A percentile compares a stretch with the other conserved stretches of the same genome.
These are phyloP conservation scores for Pavo muticus DNA, from an alignment of 2,113 vertebrate species.

Conservation along the genomic window DNA sequence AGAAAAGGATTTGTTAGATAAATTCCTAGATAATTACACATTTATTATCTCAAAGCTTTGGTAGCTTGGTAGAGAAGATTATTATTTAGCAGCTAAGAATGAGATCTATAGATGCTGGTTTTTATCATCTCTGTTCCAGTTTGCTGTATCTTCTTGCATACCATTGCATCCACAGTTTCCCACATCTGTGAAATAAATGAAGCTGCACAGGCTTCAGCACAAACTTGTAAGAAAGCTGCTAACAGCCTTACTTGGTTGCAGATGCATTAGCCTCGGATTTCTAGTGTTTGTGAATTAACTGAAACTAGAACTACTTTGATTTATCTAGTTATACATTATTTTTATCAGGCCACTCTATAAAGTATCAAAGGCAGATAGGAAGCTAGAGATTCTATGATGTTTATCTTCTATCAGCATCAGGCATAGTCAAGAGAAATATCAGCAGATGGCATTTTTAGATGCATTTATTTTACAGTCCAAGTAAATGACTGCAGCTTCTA, in stretches of 20 bases:
- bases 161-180: neutral
- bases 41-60: neutral
- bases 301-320: neutral
- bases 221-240: neutral
- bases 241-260: neutral
- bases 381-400: neutral
- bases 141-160: neutral
- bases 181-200: neutral
- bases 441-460: neutral
- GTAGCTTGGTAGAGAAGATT: neutral
- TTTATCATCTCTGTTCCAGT: neutral
- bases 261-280: neutral
- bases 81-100: neutral
- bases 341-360: neutral
- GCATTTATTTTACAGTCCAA: neutral
- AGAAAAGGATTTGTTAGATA: neutral
- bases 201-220: neutral
- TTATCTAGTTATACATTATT: neutral
- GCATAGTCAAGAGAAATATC: neutral
- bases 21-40: neutral
- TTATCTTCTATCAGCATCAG: neutral
- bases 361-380: neutral
- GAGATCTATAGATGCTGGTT: neutral
- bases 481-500: neutral
- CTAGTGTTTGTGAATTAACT: neutral